Base-by-base conservation (phyloP, 2,113 vertebrate species). In the Phalacrocorax pelagicus region DNA sequence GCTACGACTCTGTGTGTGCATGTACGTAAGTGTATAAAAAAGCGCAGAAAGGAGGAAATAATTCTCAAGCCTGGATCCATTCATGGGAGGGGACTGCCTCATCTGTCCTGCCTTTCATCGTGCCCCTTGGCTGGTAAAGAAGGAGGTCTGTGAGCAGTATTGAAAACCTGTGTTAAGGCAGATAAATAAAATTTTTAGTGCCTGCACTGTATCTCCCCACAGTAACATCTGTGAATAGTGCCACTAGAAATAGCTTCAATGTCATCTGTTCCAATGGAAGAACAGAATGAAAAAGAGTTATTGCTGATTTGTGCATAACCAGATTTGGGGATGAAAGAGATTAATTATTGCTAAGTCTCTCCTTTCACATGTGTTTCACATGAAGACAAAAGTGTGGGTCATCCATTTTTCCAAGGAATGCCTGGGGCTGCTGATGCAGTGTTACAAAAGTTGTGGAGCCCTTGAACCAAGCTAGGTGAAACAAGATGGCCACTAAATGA, bases 21-120 rank as follows among this genome's bases (percentile, higher is more conserved):
- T 59, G 58, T 71, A 36, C 42, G 42, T 54, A 71, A 94, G 67
- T 29, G 47, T 62, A 13, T 12, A 13, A 81, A 90, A 83, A 84
- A 69, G 13, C 18, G 61, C 3, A 17, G 24, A 92, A 63, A 85
- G 32, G 16, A 92, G 18, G 38, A 88, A 70, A 36, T 47, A 22
- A 51, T 55, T 58, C 42, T 70, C 11, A 4, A 46, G 26, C 15
- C 29, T 58, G 32, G 12, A 12, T 94, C 26, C 26, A 9, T 15
- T 32, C 14, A 7, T 23, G 26, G 26, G 15, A 89, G 5, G 24
- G 54, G 27, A 61, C 19, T 54, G 11, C 54, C 38, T 26, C 30
- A 49, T 16, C 21, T 1, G 1, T 78, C 15, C 36, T 51, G 38
- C 58, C 30, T 88, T 81, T 74, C 18, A 4, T 23, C 0, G 0